A percentile compares a stretch with the other conserved stretches of the same genome.
Conservation (phyloP, 2,113 vertebrate species). For the Carlito syrichta region DNA sequence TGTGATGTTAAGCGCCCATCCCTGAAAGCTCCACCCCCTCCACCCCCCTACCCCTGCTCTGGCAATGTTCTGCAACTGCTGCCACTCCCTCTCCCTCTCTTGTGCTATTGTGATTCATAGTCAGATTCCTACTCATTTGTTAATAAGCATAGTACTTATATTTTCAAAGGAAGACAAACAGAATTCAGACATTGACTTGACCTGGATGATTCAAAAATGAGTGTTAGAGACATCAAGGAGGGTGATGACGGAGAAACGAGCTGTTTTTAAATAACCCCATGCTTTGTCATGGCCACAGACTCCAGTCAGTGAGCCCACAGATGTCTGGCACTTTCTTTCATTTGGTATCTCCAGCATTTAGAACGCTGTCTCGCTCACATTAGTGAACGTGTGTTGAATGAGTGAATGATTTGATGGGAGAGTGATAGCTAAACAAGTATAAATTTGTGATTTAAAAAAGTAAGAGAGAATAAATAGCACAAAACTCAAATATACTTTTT, state of each 20-base stretch:
- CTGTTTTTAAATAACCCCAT: background rate
- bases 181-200: background rate
- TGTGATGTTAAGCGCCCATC: no score
- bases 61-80: no score
- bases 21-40: no score
- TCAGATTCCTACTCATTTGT: background rate
- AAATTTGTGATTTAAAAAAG: background rate
- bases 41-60: no score
- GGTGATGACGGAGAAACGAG: background rate
- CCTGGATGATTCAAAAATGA: conserved; percentile 30
- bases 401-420: background rate
- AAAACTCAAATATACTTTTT: background rate
- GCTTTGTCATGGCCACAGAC: background rate
- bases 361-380: background rate
- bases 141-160: background rate
- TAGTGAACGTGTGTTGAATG: background rate
- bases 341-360: background rate
- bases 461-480: background rate
- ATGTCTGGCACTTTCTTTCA: background rate
- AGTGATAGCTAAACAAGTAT: background rate
- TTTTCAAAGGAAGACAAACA: background rate
- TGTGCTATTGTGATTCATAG: no score
- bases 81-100: no score
- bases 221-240: background rate
- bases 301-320: background rate